Evolutionary conservation across 1,140 invertebrate genomes (phyloP), one percentile per base, ranked within the genome.

Genomic region (Procambarus virginalis): DNA sequence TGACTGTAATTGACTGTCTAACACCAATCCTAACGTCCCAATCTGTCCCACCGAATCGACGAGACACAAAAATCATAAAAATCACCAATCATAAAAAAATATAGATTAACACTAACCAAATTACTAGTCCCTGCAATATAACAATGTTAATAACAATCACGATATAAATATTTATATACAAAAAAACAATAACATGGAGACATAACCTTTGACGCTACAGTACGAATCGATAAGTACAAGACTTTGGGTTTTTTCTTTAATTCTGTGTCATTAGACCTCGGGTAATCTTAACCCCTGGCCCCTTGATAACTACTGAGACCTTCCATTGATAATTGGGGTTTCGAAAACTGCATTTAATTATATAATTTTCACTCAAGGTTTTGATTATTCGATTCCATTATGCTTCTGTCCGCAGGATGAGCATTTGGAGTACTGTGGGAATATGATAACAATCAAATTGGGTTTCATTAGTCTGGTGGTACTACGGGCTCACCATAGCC

Each of bases 151-250:
- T 73, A 1, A 73, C 10, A 34, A 5, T 73, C 8, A 73, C 34
- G 68, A 34, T n/a, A 34, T 73, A 22, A 73, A 73, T 73, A 73
- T 73, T 73, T 73, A 73, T 34, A 73, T n/a, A 73, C 22, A 73
- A 73, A 5, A 22, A 9, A 73, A 64, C 9, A 64, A 64, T 64
- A 64, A 64, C 60, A 64, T 64, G 12, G 10, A 73, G n/a, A 10
- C 1, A 20, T 22, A 68, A 9, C 68, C n/a, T 8, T 22, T 2
- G 17, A 4, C 10, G 8, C 34, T 34, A 22, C 68, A 73, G 8
- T n/a, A 34, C n/a, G 5, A 73, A 73, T 73, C 5, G 68, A 73
- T 34, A 73, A 64, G 60, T 73, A 22, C 34, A 20, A 73, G n/a
- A 5, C n/a, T 34, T 8, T 1, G 8, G 51, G 8, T 73, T 73